Conservation (phyloP, 2,888 invertebrate genomes). For the Herminia tarsipennalis region DNA sequence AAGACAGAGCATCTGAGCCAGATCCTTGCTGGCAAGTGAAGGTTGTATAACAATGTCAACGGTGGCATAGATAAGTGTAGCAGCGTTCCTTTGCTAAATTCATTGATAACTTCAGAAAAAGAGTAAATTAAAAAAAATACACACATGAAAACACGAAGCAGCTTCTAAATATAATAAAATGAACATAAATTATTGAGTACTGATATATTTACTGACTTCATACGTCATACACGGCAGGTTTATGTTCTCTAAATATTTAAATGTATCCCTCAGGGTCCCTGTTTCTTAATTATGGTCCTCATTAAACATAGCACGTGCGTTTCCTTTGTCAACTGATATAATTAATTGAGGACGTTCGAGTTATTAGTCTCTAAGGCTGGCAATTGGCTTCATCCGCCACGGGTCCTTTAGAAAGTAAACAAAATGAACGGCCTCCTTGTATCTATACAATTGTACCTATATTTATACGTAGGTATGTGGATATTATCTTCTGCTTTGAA, state of each 20-base stretch:
- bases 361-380: conserved; percentile 9
- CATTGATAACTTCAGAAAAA: too few relatives aligned
- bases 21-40: too few relatives aligned
- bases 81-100: too few relatives aligned
- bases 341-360: conserved; percentile 16
- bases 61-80: too few relatives aligned
- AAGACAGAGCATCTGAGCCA: too few relatives aligned
- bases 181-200: background rate
- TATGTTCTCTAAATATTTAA: conserved; percentile 8
- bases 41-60: too few relatives aligned
- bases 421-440: conserved; percentile 17
- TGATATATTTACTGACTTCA: background rate
- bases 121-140: too few relatives aligned
- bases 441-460: conserved; percentile 2
- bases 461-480: conserved; percentile 9
- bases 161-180: background rate
- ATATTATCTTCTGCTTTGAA: conserved; percentile 2
- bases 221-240: background rate
- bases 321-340: conserved; percentile 16
- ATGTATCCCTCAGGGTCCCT: conserved; percentile 10
- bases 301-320: conserved; percentile 19
- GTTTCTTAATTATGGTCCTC: conserved; percentile 15
- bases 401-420: conserved; percentile 5
- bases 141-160: background rate
- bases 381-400: conserved; percentile 15